A percentile compares a stretch with the other conserved stretches of the same genome.
These are phyloP conservation scores for Premnoplex brunnescens DNA, from an alignment of 2,797 vertebrate species.

Conservation along the genomic window DNA sequence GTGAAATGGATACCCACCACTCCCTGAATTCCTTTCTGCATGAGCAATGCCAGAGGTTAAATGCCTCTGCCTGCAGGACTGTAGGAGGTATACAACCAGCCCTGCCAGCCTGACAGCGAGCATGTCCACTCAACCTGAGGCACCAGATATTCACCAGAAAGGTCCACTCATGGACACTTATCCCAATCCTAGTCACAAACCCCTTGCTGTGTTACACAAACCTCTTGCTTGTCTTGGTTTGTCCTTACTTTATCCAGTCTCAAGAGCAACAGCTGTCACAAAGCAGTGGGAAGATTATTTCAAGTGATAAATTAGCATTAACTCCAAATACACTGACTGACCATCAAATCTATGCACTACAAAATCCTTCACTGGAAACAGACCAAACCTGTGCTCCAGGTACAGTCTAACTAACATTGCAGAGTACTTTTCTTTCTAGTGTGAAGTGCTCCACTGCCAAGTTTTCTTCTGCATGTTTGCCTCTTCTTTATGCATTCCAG, in stretches of 20 bases:
- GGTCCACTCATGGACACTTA: neutral
- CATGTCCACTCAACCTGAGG: neutral
- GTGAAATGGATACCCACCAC: neutral
- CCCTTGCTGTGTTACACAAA: neutral
- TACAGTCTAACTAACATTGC: neutral
- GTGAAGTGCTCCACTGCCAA: neutral
- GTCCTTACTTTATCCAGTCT: neutral
- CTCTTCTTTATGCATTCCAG: neutral
- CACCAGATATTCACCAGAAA: neutral
- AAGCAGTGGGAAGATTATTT: neutral
- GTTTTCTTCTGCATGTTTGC: neutral
- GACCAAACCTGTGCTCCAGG: neutral
- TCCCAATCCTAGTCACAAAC: neutral
- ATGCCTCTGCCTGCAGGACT: neutral
- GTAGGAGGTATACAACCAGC: neutral
- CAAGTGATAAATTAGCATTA: neutral
- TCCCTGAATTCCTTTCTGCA: conserved; percentile 33
- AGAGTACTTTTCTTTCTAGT: neutral
- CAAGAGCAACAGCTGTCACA: neutral
- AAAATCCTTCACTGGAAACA: neutral
- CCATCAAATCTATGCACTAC: neutral
- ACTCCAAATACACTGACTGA: neutral
- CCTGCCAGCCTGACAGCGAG: neutral
- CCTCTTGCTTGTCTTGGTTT: neutral
- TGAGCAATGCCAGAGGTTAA: neutral